Evolutionary conservation across 2,888 invertebrate genomes (phyloP).

Genomic region (Suillia variegata): DNA sequence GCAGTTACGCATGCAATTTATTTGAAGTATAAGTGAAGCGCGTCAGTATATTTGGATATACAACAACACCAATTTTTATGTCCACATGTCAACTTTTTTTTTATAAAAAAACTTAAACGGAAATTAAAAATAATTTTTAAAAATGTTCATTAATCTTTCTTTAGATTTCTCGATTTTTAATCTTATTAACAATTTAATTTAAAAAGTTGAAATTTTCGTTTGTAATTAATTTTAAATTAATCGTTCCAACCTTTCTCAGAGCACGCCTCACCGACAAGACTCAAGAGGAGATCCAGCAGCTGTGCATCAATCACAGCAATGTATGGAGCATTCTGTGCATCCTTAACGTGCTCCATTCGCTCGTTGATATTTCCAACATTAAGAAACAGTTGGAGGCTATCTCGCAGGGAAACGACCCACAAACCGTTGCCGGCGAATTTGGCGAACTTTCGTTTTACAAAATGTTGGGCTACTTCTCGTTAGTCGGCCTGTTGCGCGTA

Average conservation of each 20-base stretch:
- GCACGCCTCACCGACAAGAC: slow-evolving; percentile 76
- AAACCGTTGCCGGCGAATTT: slow-evolving; percentile 95
- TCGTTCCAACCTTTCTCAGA: slow-evolving; percentile 46
- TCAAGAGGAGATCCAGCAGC: slow-evolving; percentile 76
- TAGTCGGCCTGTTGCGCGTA: slow-evolving; percentile 91
- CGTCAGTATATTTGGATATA: no score
- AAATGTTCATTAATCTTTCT: no score
- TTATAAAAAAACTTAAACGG: no score
- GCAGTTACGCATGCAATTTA: no score
- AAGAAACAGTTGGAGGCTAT: slow-evolving; percentile 95
- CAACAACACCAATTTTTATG: no score
- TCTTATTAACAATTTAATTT: no score
- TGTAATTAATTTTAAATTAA: neutral
- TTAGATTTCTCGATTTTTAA: no score
- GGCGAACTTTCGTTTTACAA: slow-evolving; percentile 96
- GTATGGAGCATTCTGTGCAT: slow-evolving; percentile 99
- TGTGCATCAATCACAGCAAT: slow-evolving; percentile 80
- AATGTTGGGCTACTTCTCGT: slow-evolving; percentile 98
- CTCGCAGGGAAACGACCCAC: slow-evolving; percentile 84
- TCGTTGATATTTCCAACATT: slow-evolving; percentile 98
- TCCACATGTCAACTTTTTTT: no score
- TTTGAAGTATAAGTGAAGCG: no score
- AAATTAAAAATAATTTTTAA: no score
- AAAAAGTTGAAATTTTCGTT: neutral
- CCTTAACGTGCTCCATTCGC: slow-evolving; percentile 94